Conservation (phyloP, 2,888 invertebrate species). For the Dione juno region DNA sequence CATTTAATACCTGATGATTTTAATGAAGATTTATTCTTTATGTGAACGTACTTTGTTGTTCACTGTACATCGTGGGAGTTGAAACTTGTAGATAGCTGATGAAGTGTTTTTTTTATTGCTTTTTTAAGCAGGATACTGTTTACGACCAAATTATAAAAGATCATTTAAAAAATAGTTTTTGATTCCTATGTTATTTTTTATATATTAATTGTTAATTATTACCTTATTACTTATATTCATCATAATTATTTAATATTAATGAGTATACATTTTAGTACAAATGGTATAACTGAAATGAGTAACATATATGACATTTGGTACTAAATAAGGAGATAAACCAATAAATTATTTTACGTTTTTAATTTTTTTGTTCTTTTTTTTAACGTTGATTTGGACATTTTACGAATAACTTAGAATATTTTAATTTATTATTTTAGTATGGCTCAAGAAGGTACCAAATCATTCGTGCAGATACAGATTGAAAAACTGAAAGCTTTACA, state of each 20-base stretch:
- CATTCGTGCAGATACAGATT: slow-evolving; percentile 70
- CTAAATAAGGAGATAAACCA: too few relatives aligned
- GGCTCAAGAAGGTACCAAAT: slow-evolving; percentile 66
- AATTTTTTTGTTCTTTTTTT: too few relatives aligned
- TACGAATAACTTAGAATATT: neutral
- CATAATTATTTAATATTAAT: too few relatives aligned
- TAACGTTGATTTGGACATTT: too few relatives aligned
- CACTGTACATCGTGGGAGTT: neutral
- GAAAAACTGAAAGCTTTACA: slow-evolving; percentile 70
- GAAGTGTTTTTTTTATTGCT: neutral
- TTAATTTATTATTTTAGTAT: slow-evolving; percentile 34
- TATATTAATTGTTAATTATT: too few relatives aligned
- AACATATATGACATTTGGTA: too few relatives aligned
- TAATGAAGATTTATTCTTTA: neutral
- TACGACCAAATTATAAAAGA: neutral
- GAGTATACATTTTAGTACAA: too few relatives aligned
- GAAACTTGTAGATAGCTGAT: neutral
- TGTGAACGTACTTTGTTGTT: neutral
- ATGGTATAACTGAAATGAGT: too few relatives aligned
- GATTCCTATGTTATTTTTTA: too few relatives aligned
- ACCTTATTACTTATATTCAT: too few relatives aligned
- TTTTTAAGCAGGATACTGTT: neutral
- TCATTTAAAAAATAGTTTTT: too few relatives aligned
- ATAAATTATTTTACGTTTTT: too few relatives aligned
- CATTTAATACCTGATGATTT: neutral